Evolutionary conservation across 2,113 vertebrate species (phyloP), one percentile per base, ranked within the genome.

Genomic region (Todiramphus saurophagus): DNA sequence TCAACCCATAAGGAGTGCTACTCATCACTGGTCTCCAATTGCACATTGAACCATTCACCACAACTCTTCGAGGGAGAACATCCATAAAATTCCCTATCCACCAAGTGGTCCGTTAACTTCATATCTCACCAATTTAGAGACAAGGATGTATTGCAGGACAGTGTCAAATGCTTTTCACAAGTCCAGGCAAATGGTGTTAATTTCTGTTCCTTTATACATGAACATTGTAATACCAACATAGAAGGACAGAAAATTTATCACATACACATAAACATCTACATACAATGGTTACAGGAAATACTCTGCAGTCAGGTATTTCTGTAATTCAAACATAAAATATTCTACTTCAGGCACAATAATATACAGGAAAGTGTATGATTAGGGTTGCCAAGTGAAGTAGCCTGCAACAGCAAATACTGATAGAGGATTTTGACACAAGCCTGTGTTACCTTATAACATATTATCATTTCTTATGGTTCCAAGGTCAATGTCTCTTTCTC

Each of bases 401-500:
- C 75, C 81, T 70, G 85, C 86, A 88, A 96, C 75, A 96, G 75
- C 89, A 96, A 87, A 82, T 89, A 89, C 87, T 95, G 92, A 90
- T 91, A 89, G 92, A 43, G 43, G 79, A 93, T 97, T 97, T 91
- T 98, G 97, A 98, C 97, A 96, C 79, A 94, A 97, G 86, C 88
- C 46, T 96, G 90, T 97, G 97, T 97, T 97, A 97, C 97, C 96
- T 97, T 98, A 81, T 94, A 98, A 98, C 93, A 72, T 94, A 98
- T 96, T 96, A 97, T 97, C 83, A 95, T 97, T 98, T 97, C 96
- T 98, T 98, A 97, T 84, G 93, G 98, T 98, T 98, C 98, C 98
- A 98, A 98, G 98, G 98, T 98, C 98, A 98, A 98, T 96, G 97
- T 97, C 97, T 98, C 97, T 98, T 98, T 98, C 97, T 98, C 98